Evolutionary conservation across 2,797 vertebrate genomes (phyloP).

Genomic region (Myoxocephalus aenaeus): DNA sequence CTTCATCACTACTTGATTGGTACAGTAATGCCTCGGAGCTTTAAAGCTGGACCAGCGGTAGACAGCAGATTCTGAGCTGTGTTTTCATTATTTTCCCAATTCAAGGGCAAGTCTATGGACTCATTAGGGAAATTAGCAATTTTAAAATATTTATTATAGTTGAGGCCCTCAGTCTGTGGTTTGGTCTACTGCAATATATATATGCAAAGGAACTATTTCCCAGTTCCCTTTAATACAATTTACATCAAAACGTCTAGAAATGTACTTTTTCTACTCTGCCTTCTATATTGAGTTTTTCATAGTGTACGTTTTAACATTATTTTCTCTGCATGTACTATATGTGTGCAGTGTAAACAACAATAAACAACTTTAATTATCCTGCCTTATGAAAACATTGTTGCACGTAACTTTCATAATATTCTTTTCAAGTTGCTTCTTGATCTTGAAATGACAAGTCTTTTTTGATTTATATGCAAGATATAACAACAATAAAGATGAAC

Average conservation of each 20-base stretch:
- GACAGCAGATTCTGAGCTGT: background rate
- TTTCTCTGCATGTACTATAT: background rate
- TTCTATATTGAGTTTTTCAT: background rate
- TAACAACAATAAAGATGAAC: background rate
- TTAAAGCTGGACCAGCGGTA: background rate
- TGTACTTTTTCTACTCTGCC: background rate
- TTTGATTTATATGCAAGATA: background rate
- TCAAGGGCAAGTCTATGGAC: background rate
- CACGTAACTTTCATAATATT: background rate
- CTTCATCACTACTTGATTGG: conserved; percentile 32
- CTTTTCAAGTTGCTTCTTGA: background rate
- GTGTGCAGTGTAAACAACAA: background rate
- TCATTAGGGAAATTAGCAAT: background rate
- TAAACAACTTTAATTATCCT: background rate
- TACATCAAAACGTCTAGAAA: background rate
- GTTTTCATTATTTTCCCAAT: background rate
- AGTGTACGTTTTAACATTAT: background rate
- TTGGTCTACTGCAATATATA: background rate
- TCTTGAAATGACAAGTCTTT: background rate
- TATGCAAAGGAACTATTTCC: background rate
- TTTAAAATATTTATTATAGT: background rate
- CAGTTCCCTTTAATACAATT: background rate
- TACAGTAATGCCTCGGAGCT: conserved; percentile 22
- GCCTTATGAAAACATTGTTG: background rate
- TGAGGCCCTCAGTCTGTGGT: background rate